Percentiles rank a stretch among this genome's conserved stretches.
Conservation (phyloP, 2,797 vertebrate species). For the Gymnothorax reevesii region DNA sequence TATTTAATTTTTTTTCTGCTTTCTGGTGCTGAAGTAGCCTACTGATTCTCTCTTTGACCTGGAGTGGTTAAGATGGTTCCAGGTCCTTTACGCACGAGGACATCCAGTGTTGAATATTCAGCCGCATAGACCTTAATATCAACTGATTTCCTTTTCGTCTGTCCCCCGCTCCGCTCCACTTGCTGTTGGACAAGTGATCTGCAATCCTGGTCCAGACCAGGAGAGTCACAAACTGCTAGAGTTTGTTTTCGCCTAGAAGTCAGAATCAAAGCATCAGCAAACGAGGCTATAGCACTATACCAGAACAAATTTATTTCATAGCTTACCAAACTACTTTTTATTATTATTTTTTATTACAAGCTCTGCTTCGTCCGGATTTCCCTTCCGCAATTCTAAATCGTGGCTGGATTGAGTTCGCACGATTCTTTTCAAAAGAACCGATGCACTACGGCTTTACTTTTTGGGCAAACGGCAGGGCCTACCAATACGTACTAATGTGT, state of each 20-base stretch:
- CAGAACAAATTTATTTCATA: neutral
- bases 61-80: neutral
- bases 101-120: neutral
- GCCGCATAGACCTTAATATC: neutral
- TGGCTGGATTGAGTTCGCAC: neutral
- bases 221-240: too few relatives aligned
- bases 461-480: neutral
- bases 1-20: neutral
- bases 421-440: neutral
- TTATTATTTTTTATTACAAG: neutral
- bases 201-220: too few relatives aligned
- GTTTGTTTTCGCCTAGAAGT: neutral
- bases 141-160: neutral
- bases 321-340: neutral
- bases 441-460: neutral
- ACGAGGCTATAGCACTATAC: neutral
- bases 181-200: neutral
- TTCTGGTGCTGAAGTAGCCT: neutral
- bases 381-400: neutral
- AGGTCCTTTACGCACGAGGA: neutral
- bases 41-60: neutral
- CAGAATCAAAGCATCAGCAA: neutral
- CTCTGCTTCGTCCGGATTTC: neutral
- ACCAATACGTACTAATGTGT: neutral
- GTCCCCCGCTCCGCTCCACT: neutral